These are phyloP conservation scores for Theristicus caerulescens DNA, from an alignment of 2,113 vertebrate species.

Conservation along the genomic window DNA sequence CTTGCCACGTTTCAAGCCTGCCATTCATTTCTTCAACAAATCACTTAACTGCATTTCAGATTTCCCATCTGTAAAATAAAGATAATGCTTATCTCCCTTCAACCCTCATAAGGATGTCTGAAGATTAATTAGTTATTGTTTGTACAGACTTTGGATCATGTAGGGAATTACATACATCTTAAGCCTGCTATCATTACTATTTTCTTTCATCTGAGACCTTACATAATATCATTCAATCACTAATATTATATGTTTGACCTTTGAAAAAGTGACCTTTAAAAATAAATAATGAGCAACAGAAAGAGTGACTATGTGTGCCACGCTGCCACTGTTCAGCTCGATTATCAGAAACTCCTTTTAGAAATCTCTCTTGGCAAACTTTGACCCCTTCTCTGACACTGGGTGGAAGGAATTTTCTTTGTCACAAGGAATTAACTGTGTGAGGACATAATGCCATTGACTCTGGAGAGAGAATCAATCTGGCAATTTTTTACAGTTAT, in stretches of 20 bases:
- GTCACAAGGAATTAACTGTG: background rate
- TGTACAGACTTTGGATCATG: background rate
- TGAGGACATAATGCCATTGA: background rate
- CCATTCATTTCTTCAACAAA: background rate
- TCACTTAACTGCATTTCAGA: slow-evolving; percentile 5
- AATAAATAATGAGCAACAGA: slow-evolving; percentile 19
- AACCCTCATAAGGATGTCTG: background rate
- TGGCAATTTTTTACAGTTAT: background rate
- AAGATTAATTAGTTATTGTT: slow-evolving; percentile 53
- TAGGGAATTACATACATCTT: background rate
- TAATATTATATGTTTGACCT: background rate
- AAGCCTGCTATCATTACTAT: background rate
- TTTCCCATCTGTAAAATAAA: slow-evolving; percentile 34
- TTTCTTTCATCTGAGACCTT: slow-evolving; percentile 19
- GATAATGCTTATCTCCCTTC: slow-evolving; percentile 37
- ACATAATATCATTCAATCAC: background rate
- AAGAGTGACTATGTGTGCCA: background rate
- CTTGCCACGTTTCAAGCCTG: background rate
- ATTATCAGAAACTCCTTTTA: background rate
- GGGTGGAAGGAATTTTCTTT: background rate
- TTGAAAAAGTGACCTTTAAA: slow-evolving; percentile 28
- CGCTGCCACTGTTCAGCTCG: background rate
- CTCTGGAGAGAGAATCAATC: background rate
- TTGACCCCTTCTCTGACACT: background rate
- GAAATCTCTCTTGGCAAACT: slow-evolving; percentile 18